These are phyloP conservation scores for Drusus annulatus DNA, from an alignment of 1,140 invertebrate species.

Conservation along the genomic window DNA sequence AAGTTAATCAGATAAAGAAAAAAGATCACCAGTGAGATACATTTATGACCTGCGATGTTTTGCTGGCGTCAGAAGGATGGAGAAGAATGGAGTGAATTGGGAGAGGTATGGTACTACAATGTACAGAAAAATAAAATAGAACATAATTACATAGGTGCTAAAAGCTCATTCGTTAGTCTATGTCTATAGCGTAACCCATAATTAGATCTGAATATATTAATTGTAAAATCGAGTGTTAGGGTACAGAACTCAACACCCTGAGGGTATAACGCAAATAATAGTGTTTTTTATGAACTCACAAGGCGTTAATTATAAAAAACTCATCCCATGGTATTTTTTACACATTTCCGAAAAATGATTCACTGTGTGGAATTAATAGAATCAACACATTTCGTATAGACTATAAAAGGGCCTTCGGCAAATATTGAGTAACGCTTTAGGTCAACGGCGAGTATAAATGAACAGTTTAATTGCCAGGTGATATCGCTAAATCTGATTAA, in stretches of 20 bases:
- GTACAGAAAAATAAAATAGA: too few relatives aligned
- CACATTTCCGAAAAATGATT: slow-evolving; percentile 20
- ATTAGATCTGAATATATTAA: too few relatives aligned
- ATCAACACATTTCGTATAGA: not conserved
- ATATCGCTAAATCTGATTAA: slow-evolving; percentile 16
- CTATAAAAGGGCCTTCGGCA: not conserved
- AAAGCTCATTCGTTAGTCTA: too few relatives aligned
- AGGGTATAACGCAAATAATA: slow-evolving; percentile 1
- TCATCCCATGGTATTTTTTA: slow-evolving; percentile 10
- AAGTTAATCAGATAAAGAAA: too few relatives aligned
- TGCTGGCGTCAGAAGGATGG: too few relatives aligned
- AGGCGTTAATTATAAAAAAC: slow-evolving; percentile 13
- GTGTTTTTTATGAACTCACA: not conserved
- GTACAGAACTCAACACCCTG: not conserved
- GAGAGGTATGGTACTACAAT: too few relatives aligned
- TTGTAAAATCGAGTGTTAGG: too few relatives aligned
- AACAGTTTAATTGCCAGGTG: slow-evolving; percentile 28
- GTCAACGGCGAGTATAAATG: not conserved
- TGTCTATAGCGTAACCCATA: too few relatives aligned
- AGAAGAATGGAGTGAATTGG: too few relatives aligned
- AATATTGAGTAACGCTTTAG: not conserved
- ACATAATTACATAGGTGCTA: too few relatives aligned
- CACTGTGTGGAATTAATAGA: not conserved
- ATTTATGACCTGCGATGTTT: too few relatives aligned
- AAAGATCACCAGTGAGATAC: too few relatives aligned